Evolutionary conservation across 2,113 vertebrate species (phyloP), one percentile per base, ranked within the genome.

Genomic region (Hystrix brachyura): DNA sequence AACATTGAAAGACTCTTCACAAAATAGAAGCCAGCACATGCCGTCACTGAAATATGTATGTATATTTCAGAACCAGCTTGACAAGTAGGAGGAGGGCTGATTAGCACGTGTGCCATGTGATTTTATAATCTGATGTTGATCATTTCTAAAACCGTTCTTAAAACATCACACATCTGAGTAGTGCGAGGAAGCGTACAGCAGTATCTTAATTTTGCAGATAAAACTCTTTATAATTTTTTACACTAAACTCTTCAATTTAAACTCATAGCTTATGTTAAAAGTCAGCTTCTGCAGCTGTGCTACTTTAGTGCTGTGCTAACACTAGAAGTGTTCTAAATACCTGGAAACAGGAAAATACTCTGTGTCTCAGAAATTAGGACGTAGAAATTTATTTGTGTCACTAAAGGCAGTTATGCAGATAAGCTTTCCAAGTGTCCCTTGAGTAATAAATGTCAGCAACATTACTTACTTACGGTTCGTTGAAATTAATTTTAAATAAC

Each of bases 201-300:
- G 7, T 25, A 82, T 46, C 60, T 97, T 78, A 29, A 29, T 62
- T 91, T 93, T 71, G 13, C 34, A 86, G 27, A 57, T 93, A 65
- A 90, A 80, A 87, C 17, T 18, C 9, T 92, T 71, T 38, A 23
- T 51, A 7, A 19, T 81, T 62, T 90, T 91, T 91, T 65, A 86
- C 11, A 89, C 10, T 13, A 74, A 92, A 65, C 48, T 76, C 14
- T 51, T 86, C 65, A 46, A 86, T 32, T 91, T 87, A 90, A 92
- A 85, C 76, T 15, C 0, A 90, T 67, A 53, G 6, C 4, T 93
- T 67, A 21, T 0, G 0, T 32, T 59, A 67, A 79, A 67, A 84
- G n/a, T 67, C 43, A 83, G 29, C 7, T 88, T 82, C 84, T 85
- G 21, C 71, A 88, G 64, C 8, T 13, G 48, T 29, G 46, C 27